Evolutionary conservation across 2,113 vertebrate species (phyloP).

Genomic region (Hyaena hyaena): DNA sequence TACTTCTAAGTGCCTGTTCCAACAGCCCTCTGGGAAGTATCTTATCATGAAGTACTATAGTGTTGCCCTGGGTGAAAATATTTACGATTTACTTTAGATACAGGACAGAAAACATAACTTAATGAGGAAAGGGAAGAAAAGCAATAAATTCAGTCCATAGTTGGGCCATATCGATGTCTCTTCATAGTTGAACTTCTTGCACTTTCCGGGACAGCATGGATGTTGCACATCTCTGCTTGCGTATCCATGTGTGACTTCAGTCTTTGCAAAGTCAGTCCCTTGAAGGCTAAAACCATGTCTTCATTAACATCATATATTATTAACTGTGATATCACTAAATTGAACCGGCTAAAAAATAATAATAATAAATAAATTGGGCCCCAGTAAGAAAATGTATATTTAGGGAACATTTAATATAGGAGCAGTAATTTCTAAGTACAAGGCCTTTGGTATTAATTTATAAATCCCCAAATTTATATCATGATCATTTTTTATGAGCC

Average conservation of each 20-base stretch:
- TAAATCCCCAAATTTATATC: not conserved
- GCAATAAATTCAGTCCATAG: not conserved
- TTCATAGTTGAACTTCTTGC: not conserved
- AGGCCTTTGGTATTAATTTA: not conserved
- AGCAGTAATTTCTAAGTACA: not conserved
- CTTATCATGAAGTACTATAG: not conserved
- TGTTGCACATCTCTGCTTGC: not conserved
- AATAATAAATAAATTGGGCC: not conserved
- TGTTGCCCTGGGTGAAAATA: not conserved
- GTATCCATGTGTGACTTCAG: not conserved
- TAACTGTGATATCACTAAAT: not conserved
- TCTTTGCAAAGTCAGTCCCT: constrained; percentile 4
- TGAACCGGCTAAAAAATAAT: not conserved
- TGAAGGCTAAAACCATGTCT: not conserved
- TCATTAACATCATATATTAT: not conserved
- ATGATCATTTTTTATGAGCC: not conserved
- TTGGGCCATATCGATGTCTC: not conserved
- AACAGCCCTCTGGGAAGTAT: not conserved
- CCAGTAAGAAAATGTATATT: not conserved
- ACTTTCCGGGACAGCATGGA: not conserved
- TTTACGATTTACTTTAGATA: not conserved
- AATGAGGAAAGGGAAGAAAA: constrained; percentile 10
- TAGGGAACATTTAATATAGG: not conserved
- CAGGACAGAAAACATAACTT: not conserved
- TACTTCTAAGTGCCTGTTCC: not conserved